Evolutionary conservation across 2,888 invertebrate species (phyloP), one percentile per base, ranked within the genome.

Genomic region (Punctoribates punctum): DNA sequence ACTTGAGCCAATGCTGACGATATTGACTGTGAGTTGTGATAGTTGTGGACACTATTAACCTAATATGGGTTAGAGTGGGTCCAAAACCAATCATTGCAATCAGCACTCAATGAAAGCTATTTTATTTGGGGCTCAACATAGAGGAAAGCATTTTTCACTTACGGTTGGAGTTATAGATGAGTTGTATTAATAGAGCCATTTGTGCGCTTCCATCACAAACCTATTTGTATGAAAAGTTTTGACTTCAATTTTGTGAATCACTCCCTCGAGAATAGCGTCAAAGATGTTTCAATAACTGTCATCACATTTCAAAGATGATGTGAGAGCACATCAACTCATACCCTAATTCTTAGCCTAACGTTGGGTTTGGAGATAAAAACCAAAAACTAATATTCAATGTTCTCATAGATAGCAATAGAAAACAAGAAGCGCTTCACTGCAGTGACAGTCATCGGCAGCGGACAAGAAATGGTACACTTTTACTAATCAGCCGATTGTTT

Each of bases 401-500:
- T n/a, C n/a, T 57, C 5, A 57, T 20, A 25, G 20, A 20, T 20
- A 57, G 3, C 20, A 20, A 57, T 57, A 11, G 57, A 57, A 57
- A 20, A 57, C 5, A 6, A 20, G 4, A 20, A 4, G 57, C 25
- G 8, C 57, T 57, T 57, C 57, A 57, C 57, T 57, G 20, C 57
- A 23, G 25, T 57, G 20, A 57, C 57, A 15, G 57, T 57, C 57
- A 57, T 57, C 23, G 11, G 11, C 25, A 62, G 27, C 25, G n/a
- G 29, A 25, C n/a, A 29, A 62, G 62, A 62, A 29, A 62, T 62
- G 62, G 25, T 27, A 29, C 8, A 8, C 34, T 34, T 34, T 34
- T 34, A 29, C 62, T 62, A 62, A 62, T 62, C 62, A 62, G 29
- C 6, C 29, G 25, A 62, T 62, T 62, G 62, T 62, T 62, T 62